Percentiles rank a stretch among this genome's conserved stretches.
Conservation (phyloP, 2,113 vertebrate genomes). For the Platichthys flesus region DNA sequence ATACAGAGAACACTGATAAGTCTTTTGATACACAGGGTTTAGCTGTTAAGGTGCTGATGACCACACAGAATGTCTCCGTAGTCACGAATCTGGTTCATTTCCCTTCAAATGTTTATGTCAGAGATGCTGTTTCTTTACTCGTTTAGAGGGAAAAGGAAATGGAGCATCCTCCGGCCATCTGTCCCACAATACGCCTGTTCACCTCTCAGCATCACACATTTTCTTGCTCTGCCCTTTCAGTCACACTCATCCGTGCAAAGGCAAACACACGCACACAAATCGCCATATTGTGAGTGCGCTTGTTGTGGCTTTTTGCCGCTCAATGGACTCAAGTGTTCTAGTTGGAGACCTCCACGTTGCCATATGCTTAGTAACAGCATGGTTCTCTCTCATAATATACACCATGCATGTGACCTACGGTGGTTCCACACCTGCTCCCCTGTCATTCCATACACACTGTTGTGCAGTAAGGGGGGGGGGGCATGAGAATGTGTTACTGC, state of each 20-base stretch:
- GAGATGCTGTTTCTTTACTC: conserved; percentile 8
- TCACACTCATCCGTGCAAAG: conserved; percentile 1
- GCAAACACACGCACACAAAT: conserved; percentile 8
- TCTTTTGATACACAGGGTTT: too few species aligned
- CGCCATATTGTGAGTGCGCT: conserved; percentile 1
- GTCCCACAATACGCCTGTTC: conserved; percentile 58
- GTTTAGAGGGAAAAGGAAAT: conserved; percentile 23
- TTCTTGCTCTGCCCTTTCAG: background rate
- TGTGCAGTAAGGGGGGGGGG: background rate
- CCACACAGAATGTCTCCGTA: too few species aligned
- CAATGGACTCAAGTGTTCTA: conserved; percentile 15
- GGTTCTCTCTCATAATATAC: conserved; percentile 13
- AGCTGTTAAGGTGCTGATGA: too few species aligned
- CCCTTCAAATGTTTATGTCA: conserved; percentile 1
- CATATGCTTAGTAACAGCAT: conserved; percentile 45
- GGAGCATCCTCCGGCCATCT: conserved; percentile 57
- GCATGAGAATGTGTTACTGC: background rate
- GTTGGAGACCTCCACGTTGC: background rate
- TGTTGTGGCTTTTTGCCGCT: conserved; percentile 24
- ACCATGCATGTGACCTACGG: conserved; percentile 26
- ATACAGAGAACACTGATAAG: too few species aligned
- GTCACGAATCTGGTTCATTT: background rate
- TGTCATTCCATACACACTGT: conserved; percentile 29
- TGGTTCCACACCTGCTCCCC: conserved; percentile 23
- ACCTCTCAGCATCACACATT: conserved; percentile 20